A percentile compares a stretch with the other conserved stretches of the same genome.
These are phyloP conservation scores for Orthonevra nobilis DNA, from an alignment of 2,888 invertebrate genomes.

Conservation along the genomic window DNA sequence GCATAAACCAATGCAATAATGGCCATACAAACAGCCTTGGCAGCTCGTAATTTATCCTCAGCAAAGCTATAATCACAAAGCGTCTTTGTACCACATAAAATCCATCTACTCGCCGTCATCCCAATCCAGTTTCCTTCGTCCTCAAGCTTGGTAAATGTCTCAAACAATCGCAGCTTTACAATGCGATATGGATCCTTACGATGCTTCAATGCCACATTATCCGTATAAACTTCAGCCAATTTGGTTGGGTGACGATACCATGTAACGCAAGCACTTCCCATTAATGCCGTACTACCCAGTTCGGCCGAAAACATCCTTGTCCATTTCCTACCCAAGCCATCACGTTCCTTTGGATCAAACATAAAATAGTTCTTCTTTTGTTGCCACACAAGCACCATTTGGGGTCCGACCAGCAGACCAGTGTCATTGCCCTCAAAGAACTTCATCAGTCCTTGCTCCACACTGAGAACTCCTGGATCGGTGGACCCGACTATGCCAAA, in stretches of 20 bases:
- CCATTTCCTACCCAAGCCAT: constrained; percentile 73
- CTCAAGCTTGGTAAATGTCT: constrained; percentile 75
- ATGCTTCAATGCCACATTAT: constrained; percentile 75
- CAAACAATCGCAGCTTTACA: constrained; percentile 76
- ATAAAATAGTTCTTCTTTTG: constrained; percentile 79
- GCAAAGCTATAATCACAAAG: constrained; percentile 62
- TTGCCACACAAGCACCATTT: constrained; percentile 79
- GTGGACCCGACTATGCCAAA: constrained; percentile 77
- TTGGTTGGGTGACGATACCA: constrained; percentile 77
- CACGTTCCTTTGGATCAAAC: constrained; percentile 80
- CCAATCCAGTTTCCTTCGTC: constrained; percentile 78
- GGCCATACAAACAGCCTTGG: constrained; percentile 56
- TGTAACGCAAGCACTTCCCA: constrained; percentile 78
- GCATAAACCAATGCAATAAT: constrained; percentile 40
- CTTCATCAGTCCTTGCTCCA: constrained; percentile 76
- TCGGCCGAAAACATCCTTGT: constrained; percentile 54
- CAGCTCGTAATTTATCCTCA: constrained; percentile 12
- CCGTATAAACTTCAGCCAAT: constrained; percentile 77
- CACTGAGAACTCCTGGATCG: constrained; percentile 75
- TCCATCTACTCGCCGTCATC: constrained; percentile 75
- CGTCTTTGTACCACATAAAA: constrained; percentile 77
- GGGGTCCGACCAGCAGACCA: constrained; percentile 79
- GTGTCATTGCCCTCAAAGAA: constrained; percentile 77
- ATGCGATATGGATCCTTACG: constrained; percentile 76
- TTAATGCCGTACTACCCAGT: constrained; percentile 13